phyloP scores from a whole-genome alignment of 2,888 invertebrate genomes.

The Oligia strigilis region DNA sequence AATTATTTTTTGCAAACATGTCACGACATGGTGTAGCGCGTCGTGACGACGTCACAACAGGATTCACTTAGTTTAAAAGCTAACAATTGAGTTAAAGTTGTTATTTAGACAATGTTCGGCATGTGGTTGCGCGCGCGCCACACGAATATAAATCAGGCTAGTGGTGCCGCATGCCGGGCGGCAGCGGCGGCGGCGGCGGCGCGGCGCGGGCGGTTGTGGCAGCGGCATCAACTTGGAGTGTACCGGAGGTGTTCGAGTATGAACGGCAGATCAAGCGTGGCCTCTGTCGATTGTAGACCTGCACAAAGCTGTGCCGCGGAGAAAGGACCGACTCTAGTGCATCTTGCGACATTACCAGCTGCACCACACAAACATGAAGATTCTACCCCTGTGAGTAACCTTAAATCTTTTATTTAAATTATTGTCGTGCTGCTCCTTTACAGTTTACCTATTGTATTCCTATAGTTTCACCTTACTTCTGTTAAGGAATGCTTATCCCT shows the following conservation, averaged over 20 bases:
- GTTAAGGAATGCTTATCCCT: slow-evolving; percentile 45
- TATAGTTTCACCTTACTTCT: slow-evolving; percentile 25
- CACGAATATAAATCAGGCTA: slow-evolving; percentile 81
- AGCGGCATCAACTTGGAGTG: slow-evolving; percentile 71
- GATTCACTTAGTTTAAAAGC: slow-evolving; percentile 71
- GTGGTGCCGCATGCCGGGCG: slow-evolving; percentile 68
- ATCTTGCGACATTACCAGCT: slow-evolving; percentile 75
- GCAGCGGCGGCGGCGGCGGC: slow-evolving; percentile 65
- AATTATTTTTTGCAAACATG: slow-evolving; percentile 56
- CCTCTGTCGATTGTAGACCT: slow-evolving; percentile 86
- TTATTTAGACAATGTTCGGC: slow-evolving; percentile 76
- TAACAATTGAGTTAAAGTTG: slow-evolving; percentile 70
- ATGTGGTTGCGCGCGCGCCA: slow-evolving; percentile 74
- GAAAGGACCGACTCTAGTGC: slow-evolving; percentile 81
- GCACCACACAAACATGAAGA: slow-evolving; percentile 81
- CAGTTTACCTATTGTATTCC: slow-evolving; percentile 11
- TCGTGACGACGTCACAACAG: slow-evolving; percentile 69
- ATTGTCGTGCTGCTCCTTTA: slow-evolving; percentile 27
- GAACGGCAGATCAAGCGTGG: slow-evolving; percentile 85
- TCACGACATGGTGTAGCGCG: slow-evolving; percentile 56
- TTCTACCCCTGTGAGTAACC: slow-evolving; percentile 84
- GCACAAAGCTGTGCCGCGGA: slow-evolving; percentile 79
- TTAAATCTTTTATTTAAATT: slow-evolving; percentile 34
- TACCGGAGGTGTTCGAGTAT: slow-evolving; percentile 76
- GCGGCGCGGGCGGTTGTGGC: slow-evolving; percentile 68